Conservation (phyloP, 2,113 vertebrate species). For the Tichodroma muraria region DNA sequence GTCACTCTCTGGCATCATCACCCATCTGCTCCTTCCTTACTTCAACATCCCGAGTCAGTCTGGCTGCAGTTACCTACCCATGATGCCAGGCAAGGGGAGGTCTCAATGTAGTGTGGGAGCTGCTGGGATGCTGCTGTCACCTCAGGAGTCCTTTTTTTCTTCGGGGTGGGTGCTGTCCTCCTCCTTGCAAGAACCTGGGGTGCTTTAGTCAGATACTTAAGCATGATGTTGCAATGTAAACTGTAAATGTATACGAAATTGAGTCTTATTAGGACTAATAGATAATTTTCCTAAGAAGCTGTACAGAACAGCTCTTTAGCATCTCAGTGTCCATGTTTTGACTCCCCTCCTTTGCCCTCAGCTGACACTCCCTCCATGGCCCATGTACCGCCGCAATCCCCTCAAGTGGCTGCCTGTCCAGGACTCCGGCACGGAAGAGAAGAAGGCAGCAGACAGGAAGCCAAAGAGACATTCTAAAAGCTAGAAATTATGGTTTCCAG, state of each 20-base stretch:
- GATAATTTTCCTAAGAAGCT: background rate
- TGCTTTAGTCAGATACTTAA: background rate
- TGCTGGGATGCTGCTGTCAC: background rate
- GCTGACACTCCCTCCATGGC: conserved; percentile 95
- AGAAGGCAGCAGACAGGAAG: conserved; percentile 85
- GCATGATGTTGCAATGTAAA: background rate
- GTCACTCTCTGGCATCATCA: background rate
- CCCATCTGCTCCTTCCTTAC: background rate
- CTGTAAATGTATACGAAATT: background rate
- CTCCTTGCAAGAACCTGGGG: background rate
- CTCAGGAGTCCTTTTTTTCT: background rate
- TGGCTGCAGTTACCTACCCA: background rate
- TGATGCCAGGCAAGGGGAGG: background rate
- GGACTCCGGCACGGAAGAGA: conserved; percentile 82
- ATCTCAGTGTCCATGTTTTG: background rate
- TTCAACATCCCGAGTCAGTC: background rate
- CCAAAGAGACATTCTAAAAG: conserved; percentile 88
- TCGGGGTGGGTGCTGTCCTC: background rate
- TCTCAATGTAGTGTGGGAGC: background rate
- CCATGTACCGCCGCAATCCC: conserved; percentile 88
- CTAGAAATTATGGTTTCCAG: conserved; percentile 21
- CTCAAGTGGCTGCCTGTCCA: conserved; percentile 87
- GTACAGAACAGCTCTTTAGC: background rate
- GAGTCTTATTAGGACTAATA: background rate
- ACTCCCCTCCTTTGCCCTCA: conserved; percentile 36